Conservation (phyloP, 2,888 invertebrate species). For the Drepanosiphum platanoidis region DNA sequence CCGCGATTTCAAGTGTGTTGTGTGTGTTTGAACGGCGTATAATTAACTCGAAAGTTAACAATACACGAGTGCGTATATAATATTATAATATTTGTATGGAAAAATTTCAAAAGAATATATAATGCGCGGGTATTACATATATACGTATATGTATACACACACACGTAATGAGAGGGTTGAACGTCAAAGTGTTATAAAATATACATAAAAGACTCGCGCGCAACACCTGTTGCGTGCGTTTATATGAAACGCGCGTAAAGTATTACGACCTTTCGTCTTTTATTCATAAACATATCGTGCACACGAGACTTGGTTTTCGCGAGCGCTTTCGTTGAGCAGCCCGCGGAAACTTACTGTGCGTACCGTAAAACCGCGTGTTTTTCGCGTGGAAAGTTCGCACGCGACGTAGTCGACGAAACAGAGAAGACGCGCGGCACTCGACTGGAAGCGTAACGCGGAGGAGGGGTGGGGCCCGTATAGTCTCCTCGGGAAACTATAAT, state of each 20-base stretch:
- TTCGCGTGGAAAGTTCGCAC: neutral
- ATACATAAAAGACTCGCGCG: neutral
- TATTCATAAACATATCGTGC: slow-evolving; percentile 24
- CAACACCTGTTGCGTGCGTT: slow-evolving; percentile 10
- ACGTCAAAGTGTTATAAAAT: neutral
- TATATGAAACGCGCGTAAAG: neutral
- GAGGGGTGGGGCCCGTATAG: too few relatives aligned
- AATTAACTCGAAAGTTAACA: neutral
- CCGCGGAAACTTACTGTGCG: neutral
- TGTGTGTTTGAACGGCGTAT: neutral
- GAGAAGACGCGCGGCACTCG: neutral
- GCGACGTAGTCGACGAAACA: neutral
- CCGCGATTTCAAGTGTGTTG: neutral
- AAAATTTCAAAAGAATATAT: neutral
- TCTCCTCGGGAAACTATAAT: too few relatives aligned
- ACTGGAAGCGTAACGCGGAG: too few relatives aligned
- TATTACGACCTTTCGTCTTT: neutral
- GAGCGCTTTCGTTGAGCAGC: neutral
- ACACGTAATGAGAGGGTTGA: too few relatives aligned
- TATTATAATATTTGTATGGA: neutral
- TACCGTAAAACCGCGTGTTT: neutral
- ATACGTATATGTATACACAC: neutral
- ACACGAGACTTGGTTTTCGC: neutral
- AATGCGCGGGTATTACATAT: neutral
- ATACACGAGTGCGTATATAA: neutral